A percentile compares a stretch with the other conserved stretches of the same genome.
Evolutionary conservation across 2,113 vertebrate species (phyloP).

Genomic region (Struthidea cinerea): DNA sequence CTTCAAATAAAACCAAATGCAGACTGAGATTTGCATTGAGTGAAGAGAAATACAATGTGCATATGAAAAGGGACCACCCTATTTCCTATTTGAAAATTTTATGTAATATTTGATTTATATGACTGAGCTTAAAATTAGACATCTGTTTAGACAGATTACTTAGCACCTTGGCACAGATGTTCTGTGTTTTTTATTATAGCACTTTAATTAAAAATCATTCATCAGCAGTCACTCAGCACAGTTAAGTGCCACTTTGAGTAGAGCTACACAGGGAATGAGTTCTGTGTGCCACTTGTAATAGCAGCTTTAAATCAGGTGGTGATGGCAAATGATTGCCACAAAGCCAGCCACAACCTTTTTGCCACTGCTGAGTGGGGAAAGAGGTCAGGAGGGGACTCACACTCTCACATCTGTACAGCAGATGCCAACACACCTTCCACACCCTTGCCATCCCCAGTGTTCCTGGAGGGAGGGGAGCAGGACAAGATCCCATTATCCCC

Average conservation of each 20-base stretch:
- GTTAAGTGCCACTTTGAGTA: slow-evolving; percentile 16
- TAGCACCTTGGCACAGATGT: slow-evolving; percentile 45
- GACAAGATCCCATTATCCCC: neutral
- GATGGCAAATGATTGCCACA: neutral
- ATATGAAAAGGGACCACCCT: neutral
- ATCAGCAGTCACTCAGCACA: slow-evolving; percentile 20
- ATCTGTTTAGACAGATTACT: slow-evolving; percentile 42
- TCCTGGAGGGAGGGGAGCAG: neutral
- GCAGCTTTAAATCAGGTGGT: slow-evolving; percentile 14
- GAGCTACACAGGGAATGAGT: neutral
- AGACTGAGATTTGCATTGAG: neutral
- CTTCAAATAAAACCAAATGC: neutral
- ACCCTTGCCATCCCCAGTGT: neutral
- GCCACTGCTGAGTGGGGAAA: neutral
- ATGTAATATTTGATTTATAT: neutral
- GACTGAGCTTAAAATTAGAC: neutral
- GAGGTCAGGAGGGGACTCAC: neutral
- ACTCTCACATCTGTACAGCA: neutral
- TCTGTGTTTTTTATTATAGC: neutral
- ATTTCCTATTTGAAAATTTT: neutral
- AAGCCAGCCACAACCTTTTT: neutral
- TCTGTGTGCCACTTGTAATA: neutral
- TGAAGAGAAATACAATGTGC: neutral
- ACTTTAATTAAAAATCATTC: slow-evolving; percentile 45
- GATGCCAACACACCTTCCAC: neutral